Evolutionary conservation across 2,797 vertebrate species (phyloP), one percentile per base, ranked within the genome.

Genomic region (Rhodeus uyekii): DNA sequence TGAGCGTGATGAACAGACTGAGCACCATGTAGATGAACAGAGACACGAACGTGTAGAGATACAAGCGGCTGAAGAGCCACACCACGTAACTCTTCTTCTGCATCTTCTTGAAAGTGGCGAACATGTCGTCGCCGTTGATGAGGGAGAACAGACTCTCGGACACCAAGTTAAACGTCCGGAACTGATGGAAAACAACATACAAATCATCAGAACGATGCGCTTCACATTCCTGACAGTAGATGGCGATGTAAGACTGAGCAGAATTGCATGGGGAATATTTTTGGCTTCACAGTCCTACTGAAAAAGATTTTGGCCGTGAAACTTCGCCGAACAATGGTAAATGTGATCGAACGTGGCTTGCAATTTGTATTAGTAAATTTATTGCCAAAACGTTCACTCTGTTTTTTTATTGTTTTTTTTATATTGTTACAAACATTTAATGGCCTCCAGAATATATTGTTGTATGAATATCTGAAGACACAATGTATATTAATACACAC

Each of bases 101-200:
- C 97, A 98, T 97, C 60, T 95, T 92, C 0, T 95, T 95, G 3
- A 99, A 99, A 0, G 97, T 98, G 87, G 96, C 92, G 2, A 94
- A 99, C 97, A 99, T 98, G 92, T 99, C 98, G 0, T 99, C 98
- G 0, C 97, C 97, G 0, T 98, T 98, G 92, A 98, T 95, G 80
- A 99, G 94, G 0, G 97, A 98, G 89, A 99, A 99, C 76, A 98
- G 93, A 82, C 97, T 98, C 91, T 99, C 97, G 0, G 97, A 98
- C 42, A 97, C 97, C 4, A 96, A 97, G 90, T 97, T 97, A 50
- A 99, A 93, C 0, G 96, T 95, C 8, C 96, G 96, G 90, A 99
- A 99, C 98, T 98, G 89, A 2, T 48, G 46, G 24, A 69, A 24
- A 14, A 67, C 12, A 14, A 42, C 2, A 65, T 13, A n/a, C 22